A percentile compares a stretch with the other conserved stretches of the same genome.
Conservation (phyloP, 2,888 invertebrate genomes). For the Cephus pulcher region DNA sequence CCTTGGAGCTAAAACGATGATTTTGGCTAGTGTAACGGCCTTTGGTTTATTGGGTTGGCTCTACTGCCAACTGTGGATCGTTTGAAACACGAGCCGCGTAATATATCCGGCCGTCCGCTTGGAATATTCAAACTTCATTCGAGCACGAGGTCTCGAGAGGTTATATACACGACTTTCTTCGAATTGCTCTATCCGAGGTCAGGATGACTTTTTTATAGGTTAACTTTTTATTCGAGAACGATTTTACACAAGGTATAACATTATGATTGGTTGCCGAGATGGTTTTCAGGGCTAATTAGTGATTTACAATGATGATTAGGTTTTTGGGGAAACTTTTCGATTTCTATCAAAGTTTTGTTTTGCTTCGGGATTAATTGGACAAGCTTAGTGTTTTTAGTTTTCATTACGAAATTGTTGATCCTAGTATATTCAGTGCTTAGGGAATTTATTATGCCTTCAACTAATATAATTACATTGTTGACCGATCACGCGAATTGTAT, state of each 20-base stretch:
- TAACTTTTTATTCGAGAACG: not conserved
- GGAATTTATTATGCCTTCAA: not conserved
- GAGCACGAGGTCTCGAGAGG: not conserved
- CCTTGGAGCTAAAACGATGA: not conserved
- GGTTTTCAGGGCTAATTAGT: not conserved
- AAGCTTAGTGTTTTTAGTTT: not conserved
- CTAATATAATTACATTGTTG: not conserved
- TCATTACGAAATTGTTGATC: too few species aligned
- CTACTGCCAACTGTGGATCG: not conserved
- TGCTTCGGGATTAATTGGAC: not conserved
- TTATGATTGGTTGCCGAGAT: not conserved
- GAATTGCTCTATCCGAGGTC: not conserved
- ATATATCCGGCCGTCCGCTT: not conserved
- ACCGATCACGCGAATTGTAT: not conserved
- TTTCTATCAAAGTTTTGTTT: not conserved
- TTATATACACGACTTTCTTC: not conserved
- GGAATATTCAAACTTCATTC: not conserved
- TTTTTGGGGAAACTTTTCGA: not conserved
- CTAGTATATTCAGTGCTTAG: not conserved
- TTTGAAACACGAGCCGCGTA: not conserved
- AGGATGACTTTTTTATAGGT: not conserved
- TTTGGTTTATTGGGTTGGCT: not conserved
- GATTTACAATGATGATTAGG: not conserved
- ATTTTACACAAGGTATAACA: not conserved
- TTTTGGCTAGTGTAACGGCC: not conserved